These are phyloP conservation scores for Dallia pectoralis DNA, from an alignment of 2,797 vertebrate genomes.

Conservation along the genomic window DNA sequence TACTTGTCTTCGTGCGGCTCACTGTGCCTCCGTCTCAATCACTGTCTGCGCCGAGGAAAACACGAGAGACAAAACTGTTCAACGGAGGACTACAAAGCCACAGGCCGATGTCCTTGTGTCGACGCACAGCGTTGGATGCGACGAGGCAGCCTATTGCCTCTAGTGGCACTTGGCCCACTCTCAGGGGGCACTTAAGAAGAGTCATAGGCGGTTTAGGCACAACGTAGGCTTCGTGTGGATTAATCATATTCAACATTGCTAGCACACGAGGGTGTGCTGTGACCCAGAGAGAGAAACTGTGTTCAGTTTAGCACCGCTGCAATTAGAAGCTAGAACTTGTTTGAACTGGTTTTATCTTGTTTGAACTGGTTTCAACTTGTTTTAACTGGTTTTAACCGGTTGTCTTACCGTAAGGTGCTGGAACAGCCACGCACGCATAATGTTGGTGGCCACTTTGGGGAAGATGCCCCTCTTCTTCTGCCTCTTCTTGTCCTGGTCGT, in stretches of 20 bases:
- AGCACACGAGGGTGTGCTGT: not conserved
- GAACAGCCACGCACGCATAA: conserved; percentile 83
- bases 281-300: not conserved
- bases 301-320: not conserved
- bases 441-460: conserved; percentile 80
- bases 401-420: conserved; percentile 93
- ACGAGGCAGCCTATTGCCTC: not conserved
- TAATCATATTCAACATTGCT: not conserved
- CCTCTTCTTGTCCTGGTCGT: conserved; percentile 95
- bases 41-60: not conserved
- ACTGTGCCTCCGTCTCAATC: not conserved
- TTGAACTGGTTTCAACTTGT: not conserved
- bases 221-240: not conserved
- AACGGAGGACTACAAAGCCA: not conserved
- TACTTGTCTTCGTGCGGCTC: not conserved
- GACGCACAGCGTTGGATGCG: conserved; percentile 4
- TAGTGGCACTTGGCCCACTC: not conserved
- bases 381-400: not conserved
- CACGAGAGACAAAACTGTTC: not conserved
- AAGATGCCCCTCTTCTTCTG: conserved; percentile 98
- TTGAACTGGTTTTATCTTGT: too few relatives aligned
- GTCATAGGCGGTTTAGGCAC: not conserved
- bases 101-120: too few relatives aligned
- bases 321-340: conserved; percentile 29
- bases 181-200: not conserved